A percentile compares a stretch with the other conserved stretches of the same genome.
phyloP scores from a whole-genome alignment of 2,113 vertebrate species.

The Caloenas nicobarica region DNA sequence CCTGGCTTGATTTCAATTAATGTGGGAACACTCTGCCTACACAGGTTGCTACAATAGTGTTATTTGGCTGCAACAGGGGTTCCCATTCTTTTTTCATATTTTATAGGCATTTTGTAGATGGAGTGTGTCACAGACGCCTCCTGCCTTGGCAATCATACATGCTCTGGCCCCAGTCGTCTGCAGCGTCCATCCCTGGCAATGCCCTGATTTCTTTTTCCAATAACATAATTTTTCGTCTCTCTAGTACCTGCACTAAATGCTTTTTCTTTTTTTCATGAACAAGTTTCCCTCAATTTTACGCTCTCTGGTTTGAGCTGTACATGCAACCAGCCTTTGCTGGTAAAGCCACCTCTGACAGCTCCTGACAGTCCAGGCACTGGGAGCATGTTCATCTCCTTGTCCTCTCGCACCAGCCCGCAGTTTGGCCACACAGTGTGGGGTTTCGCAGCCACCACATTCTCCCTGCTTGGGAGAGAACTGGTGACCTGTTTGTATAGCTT shows the following conservation, averaged over 20 bases:
- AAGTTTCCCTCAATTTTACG: neutral
- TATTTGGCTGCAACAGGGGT: neutral
- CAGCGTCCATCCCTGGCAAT: neutral
- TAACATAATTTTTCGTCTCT: neutral
- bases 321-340: neutral
- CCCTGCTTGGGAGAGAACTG: neutral
- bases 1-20: constrained; percentile 9
- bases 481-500: neutral
- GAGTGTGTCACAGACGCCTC: accelerated
- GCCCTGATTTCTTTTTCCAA: neutral
- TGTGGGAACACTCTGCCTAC: neutral
- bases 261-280: neutral
- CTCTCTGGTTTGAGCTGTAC: neutral
- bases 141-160: neutral
- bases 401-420: neutral
- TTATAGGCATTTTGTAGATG: neutral
- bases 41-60: neutral
- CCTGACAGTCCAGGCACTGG: neutral
- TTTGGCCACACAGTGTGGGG: accelerated
- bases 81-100: neutral
- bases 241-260: neutral
- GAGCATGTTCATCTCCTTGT: neutral
- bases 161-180: neutral
- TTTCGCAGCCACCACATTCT: neutral
- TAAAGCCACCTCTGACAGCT: neutral